Percentiles rank a stretch among this genome's conserved stretches.
Conservation (phyloP, 2,888 invertebrate genomes). For the Microdon myrmicae region DNA sequence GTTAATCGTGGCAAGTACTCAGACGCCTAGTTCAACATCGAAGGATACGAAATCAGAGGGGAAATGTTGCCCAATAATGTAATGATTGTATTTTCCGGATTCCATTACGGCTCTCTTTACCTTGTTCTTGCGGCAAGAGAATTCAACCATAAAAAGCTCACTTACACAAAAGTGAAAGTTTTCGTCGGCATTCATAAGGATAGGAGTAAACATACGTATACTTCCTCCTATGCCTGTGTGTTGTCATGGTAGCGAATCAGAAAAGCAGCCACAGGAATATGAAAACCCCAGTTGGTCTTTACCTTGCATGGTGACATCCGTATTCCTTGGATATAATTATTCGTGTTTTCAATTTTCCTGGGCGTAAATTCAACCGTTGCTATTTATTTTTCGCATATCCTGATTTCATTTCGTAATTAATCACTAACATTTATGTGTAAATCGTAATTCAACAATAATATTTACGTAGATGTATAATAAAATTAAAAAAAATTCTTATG, state of each 20-base stretch:
- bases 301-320: slow-evolving; percentile 18
- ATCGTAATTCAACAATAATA: not conserved
- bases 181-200: slow-evolving; percentile 3
- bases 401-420: not conserved
- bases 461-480: not conserved
- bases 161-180: slow-evolving; percentile 34
- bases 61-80: not conserved
- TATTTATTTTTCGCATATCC: not conserved
- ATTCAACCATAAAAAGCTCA: slow-evolving; percentile 14
- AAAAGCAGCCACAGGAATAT: slow-evolving; percentile 23
- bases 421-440: not conserved
- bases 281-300: slow-evolving; percentile 16
- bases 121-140: slow-evolving; percentile 13
- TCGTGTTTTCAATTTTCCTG: slow-evolving; percentile 27
- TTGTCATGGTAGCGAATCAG: slow-evolving; percentile 24
- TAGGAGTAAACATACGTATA: not conserved
- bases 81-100: slow-evolving; percentile 1
- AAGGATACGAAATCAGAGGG: not conserved
- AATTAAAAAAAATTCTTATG: slow-evolving; percentile 8
- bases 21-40: too few relatives aligned
- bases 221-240: slow-evolving; percentile 1
- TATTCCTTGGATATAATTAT: slow-evolving; percentile 21
- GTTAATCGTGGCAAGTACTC: too few relatives aligned
- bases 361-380: not conserved
- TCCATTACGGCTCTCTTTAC: slow-evolving; percentile 4